Conservation (phyloP, 2,113 vertebrate species). For the Egretta garzetta region DNA sequence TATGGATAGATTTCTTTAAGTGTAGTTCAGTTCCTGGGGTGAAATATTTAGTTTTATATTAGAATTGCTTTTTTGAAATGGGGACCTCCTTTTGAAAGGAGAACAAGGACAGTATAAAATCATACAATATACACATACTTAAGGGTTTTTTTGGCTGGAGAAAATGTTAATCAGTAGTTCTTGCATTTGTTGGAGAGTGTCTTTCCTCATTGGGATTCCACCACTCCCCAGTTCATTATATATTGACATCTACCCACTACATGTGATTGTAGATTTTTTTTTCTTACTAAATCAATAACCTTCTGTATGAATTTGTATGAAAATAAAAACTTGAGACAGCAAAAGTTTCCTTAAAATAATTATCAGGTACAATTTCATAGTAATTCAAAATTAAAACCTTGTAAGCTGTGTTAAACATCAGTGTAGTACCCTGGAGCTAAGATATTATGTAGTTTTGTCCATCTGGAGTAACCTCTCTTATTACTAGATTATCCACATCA, state of each 20-base stretch:
- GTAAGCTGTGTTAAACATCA: neutral
- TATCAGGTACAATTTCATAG: neutral
- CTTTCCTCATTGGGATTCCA: neutral
- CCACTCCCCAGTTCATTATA: fast-evolving
- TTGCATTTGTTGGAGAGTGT: neutral
- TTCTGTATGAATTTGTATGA: neutral
- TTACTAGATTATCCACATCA: neutral
- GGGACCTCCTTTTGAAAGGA: neutral
- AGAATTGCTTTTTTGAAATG: neutral
- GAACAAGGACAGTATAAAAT: neutral
- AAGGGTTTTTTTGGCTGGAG: neutral
- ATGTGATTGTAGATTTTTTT: neutral
- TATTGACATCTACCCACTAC: neutral
- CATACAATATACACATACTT: neutral
- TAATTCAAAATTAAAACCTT: neutral
- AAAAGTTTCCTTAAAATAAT: neutral
- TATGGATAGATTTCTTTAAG: neutral
- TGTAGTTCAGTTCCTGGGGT: neutral
- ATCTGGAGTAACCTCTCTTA: neutral
- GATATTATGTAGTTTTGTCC: neutral
- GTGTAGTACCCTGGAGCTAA: neutral
- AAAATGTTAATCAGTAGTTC: neutral
- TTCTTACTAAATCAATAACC: neutral
- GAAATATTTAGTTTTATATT: neutral
- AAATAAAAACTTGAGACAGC: neutral